Evolutionary conservation across 2,797 vertebrate species (phyloP), one percentile per base, ranked within the genome.

Genomic region (Pitangus sulphuratus): DNA sequence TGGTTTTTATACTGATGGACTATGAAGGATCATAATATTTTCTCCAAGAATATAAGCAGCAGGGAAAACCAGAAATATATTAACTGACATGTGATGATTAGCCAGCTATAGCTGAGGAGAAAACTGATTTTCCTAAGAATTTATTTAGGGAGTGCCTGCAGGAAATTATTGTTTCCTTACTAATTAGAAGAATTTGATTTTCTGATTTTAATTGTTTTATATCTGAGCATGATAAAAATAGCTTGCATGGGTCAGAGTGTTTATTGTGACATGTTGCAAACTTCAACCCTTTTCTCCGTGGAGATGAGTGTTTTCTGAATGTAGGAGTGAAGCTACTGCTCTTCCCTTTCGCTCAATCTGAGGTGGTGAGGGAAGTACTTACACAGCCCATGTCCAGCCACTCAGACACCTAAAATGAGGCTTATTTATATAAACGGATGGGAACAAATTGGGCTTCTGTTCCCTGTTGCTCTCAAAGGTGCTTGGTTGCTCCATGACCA

Each of bases 11-110:
- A 90, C 61, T 20, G 77, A 83, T 53, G 88, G 33, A 91, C 92
- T 86, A 90, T 62, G 87, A 94, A 92, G 61, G 93, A 95, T 97
- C 95, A 95, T 83, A 95, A 94, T 93, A 97, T 96, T 97, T 93
- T 94, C 89, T 84, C 72, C 70, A 71, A 93, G 91, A 96, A 91
- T 91, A 93, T 91, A 94, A 90, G 90, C 61, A 61, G 74, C 33
- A 61, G 54, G 79, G 47, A 81, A 77, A 86, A 78, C 22, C 12
- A 79, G 74, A 75, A 91, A 56, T 82, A 35, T 22, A 22, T 89
- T 94, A 91, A 76, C 72, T 90, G 83, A 85, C 42, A 26, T 71
- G 39, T 18, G 47, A 85, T 91, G 82, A 91, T 84, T 93, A 96
- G 70, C 60, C 39, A 82, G 48, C 57, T 84, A 75, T 47, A 80